Base-by-base conservation (phyloP, 2,113 vertebrate species). In the Benitochromis conjunctus region DNA sequence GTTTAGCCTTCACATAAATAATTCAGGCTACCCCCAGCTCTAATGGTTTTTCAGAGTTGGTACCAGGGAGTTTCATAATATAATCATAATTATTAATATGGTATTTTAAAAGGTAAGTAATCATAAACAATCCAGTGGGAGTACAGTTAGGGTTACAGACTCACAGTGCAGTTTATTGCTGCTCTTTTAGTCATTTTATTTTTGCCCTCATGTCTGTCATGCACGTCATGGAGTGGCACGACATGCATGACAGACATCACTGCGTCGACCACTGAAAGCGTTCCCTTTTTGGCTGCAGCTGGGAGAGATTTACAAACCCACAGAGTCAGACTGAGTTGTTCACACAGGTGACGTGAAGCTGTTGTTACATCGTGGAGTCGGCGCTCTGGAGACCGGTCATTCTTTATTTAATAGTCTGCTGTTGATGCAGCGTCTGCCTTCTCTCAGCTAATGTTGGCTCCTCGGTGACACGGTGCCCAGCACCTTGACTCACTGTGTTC, bases 61-160 rank as follows among this genome's bases (percentile, higher is more conserved):
- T 66, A 0, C 1, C 19, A 66, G 34, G 34, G 34, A 36, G 11
- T 66, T 66, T 66, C 0, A 21, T 9, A 38, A 21, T 66, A 14
- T 66, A 13, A 21, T 14, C 38, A 21, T 66, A 38, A 38, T 10
- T 9, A 38, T 38, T 3, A 38, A 9, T 38, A 9, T 38, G 38
- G 9, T 38, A 9, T 9, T 38, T 38, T 9, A 3, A 21, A 66
- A 66, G 21, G 62, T 38, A 13, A 66, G 13, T 66, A 21, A 66
- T 38, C 1, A 66, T 66, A 0, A 66, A 41, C 34, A 66, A 8
- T 64, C 19, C 60, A 64, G 60, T 0, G 0, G 19, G 9, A 66
- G 7, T 0, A 41, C 10, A 66, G 34, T 41, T 66, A 3, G 19
- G 3, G 19, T 3, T 66, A 21, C 62, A 66, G 11, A 66, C 60